A percentile compares a stretch with the other conserved stretches of the same genome.
Conservation (phyloP, 2,797 vertebrate species). For the Lates japonicus region DNA sequence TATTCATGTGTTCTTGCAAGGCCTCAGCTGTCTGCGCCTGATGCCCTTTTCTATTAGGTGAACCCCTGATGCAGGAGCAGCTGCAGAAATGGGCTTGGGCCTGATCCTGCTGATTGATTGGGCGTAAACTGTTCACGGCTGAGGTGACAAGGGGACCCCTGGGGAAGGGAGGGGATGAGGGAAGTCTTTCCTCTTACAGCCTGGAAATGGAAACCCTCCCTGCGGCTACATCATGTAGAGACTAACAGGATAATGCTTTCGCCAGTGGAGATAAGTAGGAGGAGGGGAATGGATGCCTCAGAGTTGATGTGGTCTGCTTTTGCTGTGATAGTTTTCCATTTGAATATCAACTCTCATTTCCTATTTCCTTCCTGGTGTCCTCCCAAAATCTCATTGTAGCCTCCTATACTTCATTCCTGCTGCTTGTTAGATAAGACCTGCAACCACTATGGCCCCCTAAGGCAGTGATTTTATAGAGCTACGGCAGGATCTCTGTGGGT, state of each 20-base stretch:
- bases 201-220: constrained; percentile 64
- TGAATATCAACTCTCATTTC: constrained; percentile 47
- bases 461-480: constrained; percentile 43
- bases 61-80: constrained; percentile 79
- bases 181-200: constrained; percentile 53
- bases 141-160: constrained; percentile 78
- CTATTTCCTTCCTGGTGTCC: neutral
- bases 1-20: constrained; percentile 51
- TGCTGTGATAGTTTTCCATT: constrained; percentile 36
- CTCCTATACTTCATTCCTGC: constrained; percentile 6
- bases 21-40: constrained; percentile 81
- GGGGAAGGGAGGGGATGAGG: constrained; percentile 59
- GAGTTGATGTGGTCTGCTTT: constrained; percentile 27
- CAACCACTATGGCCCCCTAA: constrained; percentile 26
- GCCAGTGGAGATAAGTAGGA: constrained; percentile 44
- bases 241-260: constrained; percentile 47
- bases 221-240: constrained; percentile 36
- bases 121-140: constrained; percentile 80
- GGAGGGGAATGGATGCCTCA: constrained; percentile 12
- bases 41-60: constrained; percentile 73
- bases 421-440: constrained; percentile 52
- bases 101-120: constrained; percentile 83
- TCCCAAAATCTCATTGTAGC: constrained; percentile 17
- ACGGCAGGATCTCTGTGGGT: constrained; percentile 39
- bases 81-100: constrained; percentile 75